Conservation (phyloP, 2,797 vertebrate species). For the Mormyrops attenuatus region DNA sequence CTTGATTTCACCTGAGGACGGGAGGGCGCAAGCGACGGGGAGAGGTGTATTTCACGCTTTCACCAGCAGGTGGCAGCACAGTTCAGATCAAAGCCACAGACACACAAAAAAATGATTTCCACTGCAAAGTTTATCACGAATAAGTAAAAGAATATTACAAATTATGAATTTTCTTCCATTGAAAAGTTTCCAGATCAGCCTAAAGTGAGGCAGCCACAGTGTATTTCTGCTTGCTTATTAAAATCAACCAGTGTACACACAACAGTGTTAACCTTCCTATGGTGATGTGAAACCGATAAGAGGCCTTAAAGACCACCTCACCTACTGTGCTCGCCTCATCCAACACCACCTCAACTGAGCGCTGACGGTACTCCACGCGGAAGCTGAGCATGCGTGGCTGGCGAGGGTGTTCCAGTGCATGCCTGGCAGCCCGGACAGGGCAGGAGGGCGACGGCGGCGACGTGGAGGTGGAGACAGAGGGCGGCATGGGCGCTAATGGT, state of each 20-base stretch:
- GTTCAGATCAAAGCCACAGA: background rate
- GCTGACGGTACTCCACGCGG: slow-evolving; percentile 92
- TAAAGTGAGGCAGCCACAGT: background rate
- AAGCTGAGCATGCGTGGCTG: slow-evolving; percentile 94
- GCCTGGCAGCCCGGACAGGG: slow-evolving; percentile 66
- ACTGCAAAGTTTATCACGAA: background rate
- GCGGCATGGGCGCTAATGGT: slow-evolving; percentile 65
- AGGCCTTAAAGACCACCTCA: slow-evolving; percentile 55
- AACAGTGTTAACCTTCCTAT: background rate
- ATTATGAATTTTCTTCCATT: background rate
- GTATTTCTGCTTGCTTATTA: background rate
- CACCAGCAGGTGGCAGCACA: slow-evolving; percentile 22
- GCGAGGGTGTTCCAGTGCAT: slow-evolving; percentile 75
- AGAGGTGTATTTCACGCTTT: background rate
- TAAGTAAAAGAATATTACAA: background rate
- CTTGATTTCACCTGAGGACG: slow-evolving; percentile 84
- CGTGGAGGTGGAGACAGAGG: slow-evolving; percentile 41
- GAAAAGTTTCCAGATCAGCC: background rate
- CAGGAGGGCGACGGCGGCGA: slow-evolving; percentile 70
- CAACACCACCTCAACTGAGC: slow-evolving; percentile 84
- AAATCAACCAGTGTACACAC: background rate
- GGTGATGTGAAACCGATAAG: background rate
- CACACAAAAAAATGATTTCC: background rate
- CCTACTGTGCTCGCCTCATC: slow-evolving; percentile 91
- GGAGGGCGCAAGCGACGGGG: slow-evolving; percentile 11